phyloP scores from a whole-genome alignment of 2,797 vertebrate genomes.

The Thamnophis elegans region DNA sequence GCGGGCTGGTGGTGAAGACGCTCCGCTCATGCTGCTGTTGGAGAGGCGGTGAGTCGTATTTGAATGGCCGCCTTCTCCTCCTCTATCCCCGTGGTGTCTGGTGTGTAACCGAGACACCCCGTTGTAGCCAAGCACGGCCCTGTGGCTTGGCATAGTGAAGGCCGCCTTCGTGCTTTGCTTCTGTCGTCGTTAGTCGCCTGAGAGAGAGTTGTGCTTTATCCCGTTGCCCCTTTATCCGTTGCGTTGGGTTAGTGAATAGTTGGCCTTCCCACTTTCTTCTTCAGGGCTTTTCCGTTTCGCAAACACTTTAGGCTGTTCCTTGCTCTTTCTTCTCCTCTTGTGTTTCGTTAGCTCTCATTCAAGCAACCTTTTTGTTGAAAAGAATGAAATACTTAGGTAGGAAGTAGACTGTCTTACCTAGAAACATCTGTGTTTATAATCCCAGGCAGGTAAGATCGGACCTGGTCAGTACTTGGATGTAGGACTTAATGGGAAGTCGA shows the following conservation, averaged over 20 bases:
- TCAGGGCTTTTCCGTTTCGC: not conserved
- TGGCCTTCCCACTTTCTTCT: not conserved
- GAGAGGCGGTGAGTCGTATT: conserved; percentile 7
- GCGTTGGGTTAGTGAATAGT: not conserved
- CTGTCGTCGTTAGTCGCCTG: not conserved
- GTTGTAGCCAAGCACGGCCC: not conserved
- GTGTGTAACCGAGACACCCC: not conserved
- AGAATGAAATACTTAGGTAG: not conserved
- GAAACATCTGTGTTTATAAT: not conserved
- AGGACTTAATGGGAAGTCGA: not conserved
- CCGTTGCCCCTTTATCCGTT: not conserved
- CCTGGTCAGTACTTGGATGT: not conserved
- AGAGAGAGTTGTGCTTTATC: not conserved
- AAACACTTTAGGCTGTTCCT: not conserved
- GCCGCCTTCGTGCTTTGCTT: not conserved
- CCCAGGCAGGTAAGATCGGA: not conserved
- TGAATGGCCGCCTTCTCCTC: not conserved
- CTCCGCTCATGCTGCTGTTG: conserved; percentile 3
- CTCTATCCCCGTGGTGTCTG: not conserved
- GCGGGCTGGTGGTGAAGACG: not conserved
- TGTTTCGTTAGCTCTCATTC: not conserved
- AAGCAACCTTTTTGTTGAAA: not conserved
- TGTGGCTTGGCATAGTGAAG: not conserved
- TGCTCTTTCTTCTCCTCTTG: not conserved
- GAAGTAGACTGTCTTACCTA: not conserved